Evolutionary conservation across 2,888 invertebrate species (phyloP), one percentile per base, ranked within the genome.

Genomic region (Drosophila anceps): DNA sequence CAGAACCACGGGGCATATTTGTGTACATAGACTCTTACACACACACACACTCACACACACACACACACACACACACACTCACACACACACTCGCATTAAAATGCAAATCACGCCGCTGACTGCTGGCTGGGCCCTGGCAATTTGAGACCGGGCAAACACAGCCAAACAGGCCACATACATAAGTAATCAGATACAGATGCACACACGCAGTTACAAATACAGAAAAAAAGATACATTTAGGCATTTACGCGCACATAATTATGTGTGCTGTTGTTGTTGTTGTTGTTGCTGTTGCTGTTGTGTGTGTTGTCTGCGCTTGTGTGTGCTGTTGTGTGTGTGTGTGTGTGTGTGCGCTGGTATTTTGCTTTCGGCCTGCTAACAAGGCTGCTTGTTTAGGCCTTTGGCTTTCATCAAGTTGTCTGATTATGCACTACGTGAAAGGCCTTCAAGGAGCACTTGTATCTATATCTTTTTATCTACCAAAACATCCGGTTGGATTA

Each of bases 91-190:
- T 48, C 70, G 60, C 79, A 84, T 89, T 89, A 77, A 84, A 89
- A 84, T 89, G 84, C 84, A 84, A 84, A 84, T 84, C 84, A 84
- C 90, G 89, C 60, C 69, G 72, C 29, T 81, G 70, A 58, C 73
- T 73, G 81, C 79, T 71, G 69, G 76, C n/a, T 65, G 71, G 79
- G 66, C 76, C 77, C 68, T 69, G 84, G 81, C 79, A 83, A 84
- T 88, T 70, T 66, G 69, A 83, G 64, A 55, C 62, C 62, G 54
- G 48, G 31, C 39, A 60, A 60, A 57, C 37, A 39, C 60, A 69
- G 48, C 27, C 5, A 64, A 64, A 43, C 58, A 54, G 48, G 39
- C 46, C 67, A 62, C 69, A 58, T 33, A 80, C 59, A 69, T 53
- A 80, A 59, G 55, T 65, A 83, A 71, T 80, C 70, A 88, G 81